These are phyloP conservation scores for Sebastes taczanowskii DNA, from an alignment of 2,797 vertebrate genomes.

Conservation along the genomic window DNA sequence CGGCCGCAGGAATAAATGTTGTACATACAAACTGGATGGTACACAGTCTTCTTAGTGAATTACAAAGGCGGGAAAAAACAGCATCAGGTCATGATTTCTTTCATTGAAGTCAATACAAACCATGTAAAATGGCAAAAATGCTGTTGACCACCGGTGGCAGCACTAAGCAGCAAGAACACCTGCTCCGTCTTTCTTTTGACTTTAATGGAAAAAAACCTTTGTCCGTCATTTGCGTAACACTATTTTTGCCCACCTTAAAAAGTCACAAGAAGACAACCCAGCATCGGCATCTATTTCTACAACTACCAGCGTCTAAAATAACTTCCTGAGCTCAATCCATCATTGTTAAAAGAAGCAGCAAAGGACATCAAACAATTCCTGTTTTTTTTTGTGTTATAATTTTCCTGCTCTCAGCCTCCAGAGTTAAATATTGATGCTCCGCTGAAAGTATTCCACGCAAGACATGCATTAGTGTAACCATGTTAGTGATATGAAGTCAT, in stretches of 20 bases:
- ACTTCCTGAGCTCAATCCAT: slow-evolving; percentile 18
- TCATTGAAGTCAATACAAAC: not conserved
- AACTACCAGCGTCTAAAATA: not conserved
- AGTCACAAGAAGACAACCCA: not conserved
- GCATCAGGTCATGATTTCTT: not conserved
- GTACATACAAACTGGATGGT: not conserved
- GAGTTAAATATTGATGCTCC: slow-evolving; percentile 25
- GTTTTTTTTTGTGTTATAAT: not conserved
- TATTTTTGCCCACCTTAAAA: not conserved
- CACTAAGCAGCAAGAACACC: not conserved
- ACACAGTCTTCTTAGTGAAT: not conserved
- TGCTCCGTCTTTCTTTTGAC: not conserved
- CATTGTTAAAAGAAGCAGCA: slow-evolving; percentile 29
- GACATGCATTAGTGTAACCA: slow-evolving; percentile 41
- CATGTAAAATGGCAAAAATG: not conserved
- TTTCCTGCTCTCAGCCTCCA: slow-evolving; percentile 6
- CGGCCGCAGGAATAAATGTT: not conserved
- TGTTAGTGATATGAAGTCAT: slow-evolving; percentile 13
- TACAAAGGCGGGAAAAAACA: not conserved
- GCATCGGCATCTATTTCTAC: not conserved
- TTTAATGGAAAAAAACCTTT: not conserved
- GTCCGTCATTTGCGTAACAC: not conserved
- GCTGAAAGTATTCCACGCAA: slow-evolving; percentile 12
- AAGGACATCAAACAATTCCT: slow-evolving; percentile 1
- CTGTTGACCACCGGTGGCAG: not conserved